Evolutionary conservation across 2,888 invertebrate genomes (phyloP), one percentile per base, ranked within the genome.

Genomic region (Callimorpha dominula): DNA sequence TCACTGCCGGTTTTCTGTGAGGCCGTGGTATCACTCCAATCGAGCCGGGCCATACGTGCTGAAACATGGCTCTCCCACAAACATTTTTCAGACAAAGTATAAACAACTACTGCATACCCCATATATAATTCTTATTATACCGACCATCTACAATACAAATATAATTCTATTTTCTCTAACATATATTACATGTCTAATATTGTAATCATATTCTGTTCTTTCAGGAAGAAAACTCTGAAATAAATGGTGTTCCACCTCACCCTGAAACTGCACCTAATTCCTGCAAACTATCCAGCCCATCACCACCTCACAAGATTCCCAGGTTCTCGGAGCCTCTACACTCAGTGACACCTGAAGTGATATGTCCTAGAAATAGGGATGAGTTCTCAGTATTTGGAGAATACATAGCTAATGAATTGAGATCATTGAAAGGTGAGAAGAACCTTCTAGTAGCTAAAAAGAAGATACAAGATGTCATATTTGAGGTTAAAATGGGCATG

Each of bases 401-500:
- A 89, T 96, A 96, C 78, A 91, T 96, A 71, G 96, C 96, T 1
- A 96, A 96, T 83, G 96, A 96, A 85, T 89, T 96, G 80, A 90
- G 96, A 9, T 96, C 96, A 57, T 89, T 96, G 31, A 95, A 94
- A 86, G 96, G 96, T 40, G 94, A 96, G 65, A 96, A 96, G 81
- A 96, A 96, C 74, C 86, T 96, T 15, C 86, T 96, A 8, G 92
- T 96, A 6, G 94, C 96, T 0, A 96, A 96, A 83, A 96, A 96
- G 84, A 96, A 96, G 85, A 96, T 96, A 74, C 96, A 96, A 82
- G 96, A 96, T 82, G 95, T 96, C 15, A 95, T 96, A 81, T 96
- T 96, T 88, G 96, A 96, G 82, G 96, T 96, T 0, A 96, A 96
- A 88, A 96, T 96, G 96, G 96, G 95, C 20, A 94, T 96, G 86